These are phyloP conservation scores for Cactoblastis cactorum DNA, from an alignment of 2,888 invertebrate genomes.

Conservation along the genomic window DNA sequence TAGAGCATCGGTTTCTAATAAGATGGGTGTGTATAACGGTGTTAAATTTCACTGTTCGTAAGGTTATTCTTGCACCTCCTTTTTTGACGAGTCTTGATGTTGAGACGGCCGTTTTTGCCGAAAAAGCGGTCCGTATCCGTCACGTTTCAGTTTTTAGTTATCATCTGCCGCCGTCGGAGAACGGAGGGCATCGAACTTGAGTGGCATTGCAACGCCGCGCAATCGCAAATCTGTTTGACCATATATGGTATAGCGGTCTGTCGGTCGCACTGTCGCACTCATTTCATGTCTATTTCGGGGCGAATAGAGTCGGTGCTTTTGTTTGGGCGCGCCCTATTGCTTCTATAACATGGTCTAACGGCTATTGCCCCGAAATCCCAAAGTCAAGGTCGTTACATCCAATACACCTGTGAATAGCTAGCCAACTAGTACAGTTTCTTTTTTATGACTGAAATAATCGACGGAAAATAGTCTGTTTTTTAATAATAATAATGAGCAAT, in stretches of 20 bases:
- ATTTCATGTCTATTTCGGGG: conserved; percentile 59
- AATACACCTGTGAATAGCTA: conserved; percentile 10
- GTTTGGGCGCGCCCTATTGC: conserved; percentile 28
- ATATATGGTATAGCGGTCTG: conserved; percentile 69
- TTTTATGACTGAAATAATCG: neutral
- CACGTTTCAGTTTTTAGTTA: conserved; percentile 25
- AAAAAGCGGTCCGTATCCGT: conserved; percentile 26
- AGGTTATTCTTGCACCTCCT: conserved; percentile 70
- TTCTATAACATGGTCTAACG: conserved; percentile 29
- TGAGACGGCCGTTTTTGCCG: conserved; percentile 26
- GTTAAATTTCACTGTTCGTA: conserved; percentile 74
- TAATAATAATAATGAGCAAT: neutral
- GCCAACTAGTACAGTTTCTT: neutral
- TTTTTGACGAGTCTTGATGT: conserved; percentile 55
- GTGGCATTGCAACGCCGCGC: conserved; percentile 67
- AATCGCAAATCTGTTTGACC: conserved; percentile 70
- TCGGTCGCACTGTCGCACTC: conserved; percentile 46
- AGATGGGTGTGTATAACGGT: conserved; percentile 45
- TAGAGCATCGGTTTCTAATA: conserved; percentile 30
- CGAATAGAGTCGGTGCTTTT: conserved; percentile 35
- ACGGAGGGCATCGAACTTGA: conserved; percentile 69
- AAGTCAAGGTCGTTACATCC: conserved; percentile 38
- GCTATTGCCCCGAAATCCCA: conserved; percentile 61
- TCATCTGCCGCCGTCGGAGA: conserved; percentile 44
- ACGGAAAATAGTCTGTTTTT: neutral